These are phyloP conservation scores for Malurus melanocephalus DNA, from an alignment of 2,113 vertebrate genomes.

Conservation along the genomic window DNA sequence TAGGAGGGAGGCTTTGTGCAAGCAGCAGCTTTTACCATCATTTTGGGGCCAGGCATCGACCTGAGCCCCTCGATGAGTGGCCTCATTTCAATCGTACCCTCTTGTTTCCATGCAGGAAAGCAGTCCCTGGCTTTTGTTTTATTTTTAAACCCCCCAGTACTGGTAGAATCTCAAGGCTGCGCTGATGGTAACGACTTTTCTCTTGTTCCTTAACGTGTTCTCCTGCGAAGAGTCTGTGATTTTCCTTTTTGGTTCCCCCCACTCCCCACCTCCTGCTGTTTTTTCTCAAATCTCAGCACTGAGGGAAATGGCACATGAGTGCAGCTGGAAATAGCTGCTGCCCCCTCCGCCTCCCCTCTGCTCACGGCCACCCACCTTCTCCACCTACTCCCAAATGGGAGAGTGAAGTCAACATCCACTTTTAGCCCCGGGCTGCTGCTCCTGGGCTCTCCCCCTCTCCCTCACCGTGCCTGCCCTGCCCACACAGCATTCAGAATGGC, in stretches of 20 bases:
- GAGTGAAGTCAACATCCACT: slow-evolving; percentile 59
- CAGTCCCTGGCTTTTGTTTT: not conserved
- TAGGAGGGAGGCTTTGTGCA: not conserved
- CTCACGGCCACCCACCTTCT: slow-evolving; percentile 47
- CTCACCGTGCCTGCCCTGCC: not conserved
- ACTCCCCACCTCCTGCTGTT: slow-evolving; percentile 41
- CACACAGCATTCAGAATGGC: not conserved
- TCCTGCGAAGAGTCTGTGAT: not conserved
- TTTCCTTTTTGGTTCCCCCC: slow-evolving; percentile 11
- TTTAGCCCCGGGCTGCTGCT: slow-evolving; percentile 40
- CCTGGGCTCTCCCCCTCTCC: not conserved
- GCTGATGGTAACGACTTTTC: not conserved
- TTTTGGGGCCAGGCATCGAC: not conserved
- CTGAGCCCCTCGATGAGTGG: not conserved
- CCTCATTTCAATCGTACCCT: not conserved
- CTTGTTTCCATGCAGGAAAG: not conserved
- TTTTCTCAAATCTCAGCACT: not conserved
- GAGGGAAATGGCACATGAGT: slow-evolving; percentile 23
- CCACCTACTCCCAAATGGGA: slow-evolving; percentile 40
- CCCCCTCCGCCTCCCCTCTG: slow-evolving; percentile 41
- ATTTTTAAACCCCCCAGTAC: not conserved
- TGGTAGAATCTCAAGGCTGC: not conserved
- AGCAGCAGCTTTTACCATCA: not conserved
- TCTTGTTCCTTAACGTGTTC: not conserved
- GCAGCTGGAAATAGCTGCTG: slow-evolving; percentile 56